These are phyloP conservation scores for Chascanopsetta lugubris DNA, from an alignment of 2,113 vertebrate species.

Conservation along the genomic window DNA sequence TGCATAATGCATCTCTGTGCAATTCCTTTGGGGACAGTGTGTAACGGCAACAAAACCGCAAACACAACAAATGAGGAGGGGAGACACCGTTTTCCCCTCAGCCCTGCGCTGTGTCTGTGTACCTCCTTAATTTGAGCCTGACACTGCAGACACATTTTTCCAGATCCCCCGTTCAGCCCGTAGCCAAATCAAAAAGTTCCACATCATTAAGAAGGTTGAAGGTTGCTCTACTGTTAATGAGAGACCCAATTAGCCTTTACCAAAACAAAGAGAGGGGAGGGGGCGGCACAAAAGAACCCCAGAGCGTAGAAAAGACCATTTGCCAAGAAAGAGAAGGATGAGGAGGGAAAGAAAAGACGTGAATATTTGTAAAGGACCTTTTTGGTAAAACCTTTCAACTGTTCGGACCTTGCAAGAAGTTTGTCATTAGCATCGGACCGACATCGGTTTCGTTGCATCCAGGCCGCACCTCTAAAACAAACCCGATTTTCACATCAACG, in stretches of 20 bases:
- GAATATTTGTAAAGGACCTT: no score
- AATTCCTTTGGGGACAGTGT: conserved; percentile 28
- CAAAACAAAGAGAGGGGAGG: conserved; percentile 43
- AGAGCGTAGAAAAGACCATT: conserved; percentile 44
- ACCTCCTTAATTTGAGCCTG: conserved; percentile 54
- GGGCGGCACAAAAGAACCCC: conserved; percentile 44
- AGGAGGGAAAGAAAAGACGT: neutral
- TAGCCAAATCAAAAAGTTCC: conserved; percentile 78
- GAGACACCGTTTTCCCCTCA: conserved; percentile 1
- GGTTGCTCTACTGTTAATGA: conserved; percentile 75
- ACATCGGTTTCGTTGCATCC: no score
- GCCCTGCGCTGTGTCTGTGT: conserved; percentile 23
- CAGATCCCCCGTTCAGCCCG: conserved; percentile 52
- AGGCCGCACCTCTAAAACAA: no score
- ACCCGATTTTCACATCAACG: no score
- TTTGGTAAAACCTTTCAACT: no score
- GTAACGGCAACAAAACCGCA: conserved; percentile 49
- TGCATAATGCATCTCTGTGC: conserved; percentile 48
- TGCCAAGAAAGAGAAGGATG: conserved; percentile 26
- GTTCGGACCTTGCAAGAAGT: no score
- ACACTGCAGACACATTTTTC: conserved; percentile 24
- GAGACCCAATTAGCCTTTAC: conserved; percentile 75
- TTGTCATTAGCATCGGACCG: no score
- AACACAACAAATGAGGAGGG: conserved; percentile 50
- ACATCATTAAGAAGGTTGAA: conserved; percentile 70